A percentile compares a stretch with the other conserved stretches of the same genome.
Conservation (phyloP, 2,888 invertebrate species). For the Tribolium freemani region DNA sequence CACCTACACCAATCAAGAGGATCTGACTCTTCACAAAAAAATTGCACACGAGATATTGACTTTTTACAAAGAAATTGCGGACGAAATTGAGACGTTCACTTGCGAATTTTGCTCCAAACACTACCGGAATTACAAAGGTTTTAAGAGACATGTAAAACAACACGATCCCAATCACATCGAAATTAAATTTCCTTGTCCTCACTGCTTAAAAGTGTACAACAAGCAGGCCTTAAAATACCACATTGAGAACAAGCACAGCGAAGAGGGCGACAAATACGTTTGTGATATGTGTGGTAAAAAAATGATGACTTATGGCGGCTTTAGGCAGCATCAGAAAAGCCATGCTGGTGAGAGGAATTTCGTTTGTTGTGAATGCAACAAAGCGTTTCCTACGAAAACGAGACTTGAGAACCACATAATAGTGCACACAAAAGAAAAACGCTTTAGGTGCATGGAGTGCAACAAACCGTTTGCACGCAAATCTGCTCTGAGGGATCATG, state of each 20-base stretch:
- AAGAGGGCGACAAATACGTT: constrained; percentile 6
- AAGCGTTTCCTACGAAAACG: neutral
- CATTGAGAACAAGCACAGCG: too few species aligned
- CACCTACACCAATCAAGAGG: too few species aligned
- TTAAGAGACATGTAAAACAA: neutral
- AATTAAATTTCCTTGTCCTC: neutral
- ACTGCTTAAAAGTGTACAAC: too few species aligned
- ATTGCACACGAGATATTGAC: too few species aligned
- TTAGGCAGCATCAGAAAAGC: constrained; percentile 57
- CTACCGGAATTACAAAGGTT: neutral
- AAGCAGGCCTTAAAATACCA: too few species aligned
- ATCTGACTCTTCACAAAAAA: too few species aligned
- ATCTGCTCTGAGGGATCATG: constrained; percentile 67
- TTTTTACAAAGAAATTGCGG: neutral
- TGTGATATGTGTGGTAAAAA: constrained; percentile 58
- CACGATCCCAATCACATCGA: neutral
- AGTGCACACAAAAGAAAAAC: constrained; percentile 69
- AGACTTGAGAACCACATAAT: constrained; percentile 40
- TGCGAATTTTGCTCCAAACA: neutral
- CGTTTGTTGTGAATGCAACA: constrained; percentile 44
- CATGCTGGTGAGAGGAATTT: constrained; percentile 58
- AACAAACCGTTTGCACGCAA: constrained; percentile 67
- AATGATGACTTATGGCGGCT: constrained; percentile 55
- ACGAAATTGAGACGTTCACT: neutral
- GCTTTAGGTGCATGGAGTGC: constrained; percentile 53